These are phyloP conservation scores for Trilocha varians DNA, from an alignment of 2,888 invertebrate species.

Conservation along the genomic window DNA sequence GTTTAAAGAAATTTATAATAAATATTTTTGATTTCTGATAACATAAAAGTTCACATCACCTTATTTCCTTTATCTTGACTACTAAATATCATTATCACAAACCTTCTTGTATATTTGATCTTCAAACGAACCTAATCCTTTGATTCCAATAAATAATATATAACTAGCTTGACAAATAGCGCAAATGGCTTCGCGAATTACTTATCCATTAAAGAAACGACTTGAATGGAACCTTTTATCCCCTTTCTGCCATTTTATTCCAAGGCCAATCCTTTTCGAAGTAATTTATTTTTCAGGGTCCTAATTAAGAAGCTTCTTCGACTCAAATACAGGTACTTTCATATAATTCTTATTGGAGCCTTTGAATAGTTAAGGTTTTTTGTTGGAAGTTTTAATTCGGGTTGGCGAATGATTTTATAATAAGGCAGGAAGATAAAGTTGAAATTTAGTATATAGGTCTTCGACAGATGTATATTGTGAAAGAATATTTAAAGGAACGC, in stretches of 20 bases:
- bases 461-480: too few species aligned
- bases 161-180: not conserved
- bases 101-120: too few species aligned
- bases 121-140: not conserved
- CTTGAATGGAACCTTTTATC: not conserved
- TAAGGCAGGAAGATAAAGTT: too few species aligned
- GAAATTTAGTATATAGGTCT: too few species aligned
- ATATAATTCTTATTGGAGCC: not conserved
- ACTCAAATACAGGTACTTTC: not conserved
- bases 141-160: not conserved
- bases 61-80: too few species aligned
- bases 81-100: too few species aligned
- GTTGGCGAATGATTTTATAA: not conserved
- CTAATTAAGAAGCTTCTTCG: conserved; percentile 5
- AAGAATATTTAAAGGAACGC: too few species aligned
- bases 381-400: not conserved
- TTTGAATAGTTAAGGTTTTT: not conserved
- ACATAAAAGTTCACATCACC: too few species aligned
- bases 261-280: conserved; percentile 1
- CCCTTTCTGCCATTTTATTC: conserved; percentile 2
- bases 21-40: too few species aligned
- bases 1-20: too few species aligned
- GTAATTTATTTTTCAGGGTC: conserved; percentile 2
- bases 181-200: not conserved
- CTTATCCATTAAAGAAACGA: conserved; percentile 1